Evolutionary conservation across 2,113 vertebrate species (phyloP), one percentile per base, ranked within the genome.

Genomic region (Percopsis transmontana): DNA sequence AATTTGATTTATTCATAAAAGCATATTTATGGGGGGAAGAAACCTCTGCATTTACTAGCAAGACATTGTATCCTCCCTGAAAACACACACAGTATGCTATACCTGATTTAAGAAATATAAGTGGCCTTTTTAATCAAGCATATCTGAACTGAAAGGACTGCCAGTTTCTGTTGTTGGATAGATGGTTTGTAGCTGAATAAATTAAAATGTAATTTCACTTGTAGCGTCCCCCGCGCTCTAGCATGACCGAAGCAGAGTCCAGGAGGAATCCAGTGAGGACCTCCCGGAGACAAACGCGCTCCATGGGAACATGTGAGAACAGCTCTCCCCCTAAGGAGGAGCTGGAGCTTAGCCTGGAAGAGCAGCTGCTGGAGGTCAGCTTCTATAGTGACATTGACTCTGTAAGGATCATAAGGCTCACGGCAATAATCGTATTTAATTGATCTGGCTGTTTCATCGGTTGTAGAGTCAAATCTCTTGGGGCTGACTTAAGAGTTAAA

Each of bases 311-410:
- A 10, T 24, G 0, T 6, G 62, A 78, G 27, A 47, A 56, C 13
- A 12, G 39, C 16, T 19, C 42, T 1, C n/a, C 62, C 0, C 67
- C 77, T 19, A 77, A 88, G 18, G 80, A 72, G 38, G 73, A 90
- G 2, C 47, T 91, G 70, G 87, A 89, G 77, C 68, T 84, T 54
- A 90, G 79, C 64, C 52, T 88, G 60, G 91, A 91, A 39, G 88
- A 91, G 15, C 85, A 90, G 68, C 82, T 90, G n/a, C 52, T 89
- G 55, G 69, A 90, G 84, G 90, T 92, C 42, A 16, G 58, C 44
- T 48, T 3, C 15, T 33, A 7, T 19, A 20, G 16, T 54, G 19
- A n/a, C 7, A 14, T 51, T 51, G 19, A 20, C 45, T 48, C 45
- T 48, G n/a, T n/a, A n/a, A n/a, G n/a, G n/a, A n/a, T n/a, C n/a